Conservation (phyloP, 1,140 invertebrate species). For the Zaprionus africanus region DNA sequence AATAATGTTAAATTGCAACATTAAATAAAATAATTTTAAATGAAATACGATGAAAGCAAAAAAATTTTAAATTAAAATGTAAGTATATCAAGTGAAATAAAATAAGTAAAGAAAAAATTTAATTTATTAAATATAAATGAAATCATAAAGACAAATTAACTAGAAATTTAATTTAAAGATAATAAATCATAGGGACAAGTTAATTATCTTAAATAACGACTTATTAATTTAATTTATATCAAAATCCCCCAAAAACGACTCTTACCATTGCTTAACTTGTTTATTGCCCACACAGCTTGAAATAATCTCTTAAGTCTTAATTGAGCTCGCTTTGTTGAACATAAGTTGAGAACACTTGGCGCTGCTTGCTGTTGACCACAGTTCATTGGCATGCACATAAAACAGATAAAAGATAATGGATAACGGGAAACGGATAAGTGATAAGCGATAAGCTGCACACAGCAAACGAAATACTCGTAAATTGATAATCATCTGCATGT, state of each 20-base stretch:
- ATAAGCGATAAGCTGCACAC: conserved; percentile 3
- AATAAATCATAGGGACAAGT: no score
- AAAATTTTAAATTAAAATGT: neutral
- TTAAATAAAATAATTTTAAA: no score
- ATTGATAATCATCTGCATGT: conserved; percentile 8
- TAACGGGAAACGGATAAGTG: neutral
- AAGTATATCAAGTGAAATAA: neutral
- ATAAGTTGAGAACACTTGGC: neutral
- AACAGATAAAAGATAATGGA: neutral
- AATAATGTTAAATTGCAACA: no score
- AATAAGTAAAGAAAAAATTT: neutral
- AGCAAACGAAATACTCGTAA: neutral
- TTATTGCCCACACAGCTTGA: conserved; percentile 2
- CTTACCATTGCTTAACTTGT: neutral
- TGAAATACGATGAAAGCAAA: no score
- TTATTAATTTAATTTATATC: no score
- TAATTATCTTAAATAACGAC: no score
- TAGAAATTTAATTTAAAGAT: no score
- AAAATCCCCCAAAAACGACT: neutral
- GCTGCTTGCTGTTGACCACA: neutral
- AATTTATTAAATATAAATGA: fast-evolving
- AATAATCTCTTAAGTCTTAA: neutral
- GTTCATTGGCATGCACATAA: neutral
- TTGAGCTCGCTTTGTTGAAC: neutral
- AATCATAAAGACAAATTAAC: no score